Percentiles rank a stretch among this genome's conserved stretches.
Evolutionary conservation across 2,113 vertebrate species (phyloP).

Genomic region (Andinoacara biseriatus): DNA sequence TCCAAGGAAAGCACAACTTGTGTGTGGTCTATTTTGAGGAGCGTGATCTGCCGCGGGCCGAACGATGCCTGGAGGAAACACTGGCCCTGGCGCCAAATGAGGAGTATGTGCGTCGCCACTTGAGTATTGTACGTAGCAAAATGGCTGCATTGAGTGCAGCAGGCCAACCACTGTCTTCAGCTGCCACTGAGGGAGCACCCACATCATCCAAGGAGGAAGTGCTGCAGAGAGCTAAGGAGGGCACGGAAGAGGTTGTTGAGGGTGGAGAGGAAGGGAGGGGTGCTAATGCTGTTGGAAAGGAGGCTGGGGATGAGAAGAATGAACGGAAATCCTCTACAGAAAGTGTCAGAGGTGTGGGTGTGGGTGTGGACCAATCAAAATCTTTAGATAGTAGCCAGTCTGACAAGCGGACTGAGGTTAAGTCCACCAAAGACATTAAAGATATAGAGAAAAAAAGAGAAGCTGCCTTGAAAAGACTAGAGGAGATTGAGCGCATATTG

Average conservation of each 20-base stretch:
- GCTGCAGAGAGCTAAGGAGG: slow-evolving; percentile 27
- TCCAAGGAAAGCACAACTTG: slow-evolving; percentile 97
- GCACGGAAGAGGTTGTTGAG: slow-evolving; percentile 31
- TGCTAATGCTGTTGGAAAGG: slow-evolving; percentile 50
- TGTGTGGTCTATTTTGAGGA: slow-evolving; percentile 99
- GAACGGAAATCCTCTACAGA: slow-evolving; percentile 78
- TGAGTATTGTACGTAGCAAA: slow-evolving; percentile 92
- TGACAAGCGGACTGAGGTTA: slow-evolving; percentile 84
- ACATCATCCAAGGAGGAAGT: slow-evolving; percentile 32
- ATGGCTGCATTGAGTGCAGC: slow-evolving; percentile 85
- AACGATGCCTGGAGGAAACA: slow-evolving; percentile 91
- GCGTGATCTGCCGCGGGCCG: slow-evolving; percentile 88
- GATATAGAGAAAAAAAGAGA: slow-evolving; percentile 97
- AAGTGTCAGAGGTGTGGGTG: slow-evolving; percentile 53
- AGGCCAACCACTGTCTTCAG: slow-evolving; percentile 74
- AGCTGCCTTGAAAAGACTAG: slow-evolving; percentile 95
- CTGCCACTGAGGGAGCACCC: slow-evolving; percentile 12
- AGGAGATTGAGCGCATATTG: slow-evolving; percentile 98
- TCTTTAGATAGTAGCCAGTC: slow-evolving; percentile 76
- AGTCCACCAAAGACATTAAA: slow-evolving; percentile 92
- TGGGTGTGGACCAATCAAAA: slow-evolving; percentile 73
- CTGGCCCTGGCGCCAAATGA: slow-evolving; percentile 92
- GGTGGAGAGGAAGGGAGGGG: slow-evolving; percentile 66
- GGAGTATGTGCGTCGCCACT: slow-evolving; percentile 93
- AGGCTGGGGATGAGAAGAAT: slow-evolving; percentile 79